Base-by-base conservation (phyloP, 2,797 vertebrate genomes). In the Dromococcyx pavoninus region DNA sequence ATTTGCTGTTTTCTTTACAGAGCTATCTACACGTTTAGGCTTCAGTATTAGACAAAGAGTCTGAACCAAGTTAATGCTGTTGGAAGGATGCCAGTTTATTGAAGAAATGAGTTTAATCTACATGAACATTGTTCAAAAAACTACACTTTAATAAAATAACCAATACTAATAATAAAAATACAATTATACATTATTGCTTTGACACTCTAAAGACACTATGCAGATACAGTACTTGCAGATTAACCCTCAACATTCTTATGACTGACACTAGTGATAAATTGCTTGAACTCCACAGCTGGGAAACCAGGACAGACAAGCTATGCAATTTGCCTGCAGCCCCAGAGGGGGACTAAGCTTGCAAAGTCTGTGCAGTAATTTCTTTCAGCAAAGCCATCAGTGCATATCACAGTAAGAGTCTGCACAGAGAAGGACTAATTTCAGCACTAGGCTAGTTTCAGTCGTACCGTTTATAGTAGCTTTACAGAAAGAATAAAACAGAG, bases 231-330 rank as follows among this genome's bases (percentile, higher is more conserved):
- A 37, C 56, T 89, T n/a, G 50, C 70, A 93, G 73, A 92, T 88
- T 90, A 94, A 87, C 83, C 60, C 88, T 90, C 82, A 57, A 23
- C 1, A 0, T 78, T 67, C 91, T 78, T 67, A 57, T 64, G 71
- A 88, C 70, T 82, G 67, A 81, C 79, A 85, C 17, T 50, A 62
- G 48, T 39, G 86, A 91, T 91, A 88, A 95, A 88, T 85, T 78
- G 89, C 76, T 89, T 60, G 33, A 82, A 35, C 64, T 91, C 65
- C 86, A 89, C 73, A 94, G 88, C 91, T 88, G 77, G 74, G 74
- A 95, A 96, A 91, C 53, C 79, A 91, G 80, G 74, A 93, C 88
- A 95, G 80, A 94, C 86, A 93, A 91, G 70, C 67, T 76, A 91
- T 90, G 67, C 88, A 91, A 88, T 91, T 77, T 94, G 88, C 76